Conservation (phyloP, 2,888 invertebrate genomes). For the Malthinus flaveolus region DNA sequence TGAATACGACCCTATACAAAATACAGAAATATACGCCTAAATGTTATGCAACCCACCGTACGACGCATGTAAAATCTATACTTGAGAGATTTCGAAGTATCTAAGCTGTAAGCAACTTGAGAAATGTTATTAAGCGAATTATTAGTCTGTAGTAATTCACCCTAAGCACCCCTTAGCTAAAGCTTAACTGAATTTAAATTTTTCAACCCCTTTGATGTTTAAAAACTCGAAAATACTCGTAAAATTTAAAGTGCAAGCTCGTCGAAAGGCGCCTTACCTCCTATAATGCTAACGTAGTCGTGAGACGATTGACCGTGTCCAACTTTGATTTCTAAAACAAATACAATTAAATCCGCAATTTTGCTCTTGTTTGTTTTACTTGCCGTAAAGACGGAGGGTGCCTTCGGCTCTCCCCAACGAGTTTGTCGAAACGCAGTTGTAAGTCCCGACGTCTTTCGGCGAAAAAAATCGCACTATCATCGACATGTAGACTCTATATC, state of each 20-base stretch:
- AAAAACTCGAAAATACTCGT: background rate
- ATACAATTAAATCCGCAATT: conserved; percentile 46
- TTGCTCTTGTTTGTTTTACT: conserved; percentile 39
- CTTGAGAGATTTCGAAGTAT: too few species aligned
- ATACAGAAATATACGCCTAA: background rate
- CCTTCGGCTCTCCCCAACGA: conserved; percentile 73
- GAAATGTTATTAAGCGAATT: too few species aligned
- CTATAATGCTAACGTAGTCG: conserved; percentile 63
- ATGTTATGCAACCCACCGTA: background rate
- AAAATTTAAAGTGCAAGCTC: background rate
- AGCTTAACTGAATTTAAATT: background rate
- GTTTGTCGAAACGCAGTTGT: conserved; percentile 70
- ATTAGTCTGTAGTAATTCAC: too few species aligned
- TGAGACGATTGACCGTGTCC: conserved; percentile 57
- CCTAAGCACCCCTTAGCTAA: too few species aligned
- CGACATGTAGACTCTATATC: conserved; percentile 72
- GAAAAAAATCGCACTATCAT: conserved; percentile 58
- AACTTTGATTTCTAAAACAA: conserved; percentile 59
- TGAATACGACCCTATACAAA: too few species aligned
- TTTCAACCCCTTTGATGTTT: background rate
- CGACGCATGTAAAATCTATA: background rate
- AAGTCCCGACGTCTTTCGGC: conserved; percentile 58
- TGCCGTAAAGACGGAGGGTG: conserved; percentile 67
- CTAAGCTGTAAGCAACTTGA: too few species aligned
- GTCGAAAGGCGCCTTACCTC: conserved; percentile 53